Percentiles rank a stretch among this genome's conserved stretches.
These are phyloP conservation scores for Hormiphora californensis DNA, from an alignment of 37 sponge, comb jelly and placozoan species.

Conservation along the genomic window DNA sequence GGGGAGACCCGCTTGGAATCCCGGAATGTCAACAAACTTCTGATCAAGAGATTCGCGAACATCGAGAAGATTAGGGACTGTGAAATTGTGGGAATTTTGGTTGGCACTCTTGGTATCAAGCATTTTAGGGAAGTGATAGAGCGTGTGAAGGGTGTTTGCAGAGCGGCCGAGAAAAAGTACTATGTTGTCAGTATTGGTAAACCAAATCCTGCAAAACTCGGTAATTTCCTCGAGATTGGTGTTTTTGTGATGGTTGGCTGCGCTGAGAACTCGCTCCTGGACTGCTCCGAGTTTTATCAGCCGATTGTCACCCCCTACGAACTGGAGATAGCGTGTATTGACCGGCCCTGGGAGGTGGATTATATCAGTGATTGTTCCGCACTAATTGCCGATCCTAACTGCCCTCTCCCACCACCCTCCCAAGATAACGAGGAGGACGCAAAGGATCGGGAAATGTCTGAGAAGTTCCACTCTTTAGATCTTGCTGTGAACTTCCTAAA, in stretches of 20 bases:
- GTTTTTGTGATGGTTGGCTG: conserved; percentile 90
- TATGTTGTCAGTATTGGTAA: conserved; percentile 94
- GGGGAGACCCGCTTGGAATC: conserved; percentile 62
- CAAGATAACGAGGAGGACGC: neutral
- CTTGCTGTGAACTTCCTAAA: conserved; percentile 12
- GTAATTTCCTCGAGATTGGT: conserved; percentile 94
- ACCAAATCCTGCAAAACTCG: conserved; percentile 87
- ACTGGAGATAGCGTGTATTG: conserved; percentile 51
- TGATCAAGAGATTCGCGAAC: conserved; percentile 69
- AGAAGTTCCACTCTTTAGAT: conserved; percentile 13
- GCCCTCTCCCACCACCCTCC: neutral
- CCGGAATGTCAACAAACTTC: conserved; percentile 63
- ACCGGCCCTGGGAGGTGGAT: conserved; percentile 40
- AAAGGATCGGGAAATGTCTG: neutral
- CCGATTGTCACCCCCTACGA: conserved; percentile 95
- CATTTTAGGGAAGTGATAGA: conserved; percentile 70
- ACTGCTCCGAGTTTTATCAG: conserved; percentile 79
- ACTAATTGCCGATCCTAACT: neutral
- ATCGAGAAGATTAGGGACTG: conserved; percentile 85
- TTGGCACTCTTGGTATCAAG: conserved; percentile 87
- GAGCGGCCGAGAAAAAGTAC: conserved; percentile 72
- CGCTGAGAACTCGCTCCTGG: conserved; percentile 82
- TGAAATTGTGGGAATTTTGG: conserved; percentile 79
- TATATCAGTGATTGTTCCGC: conserved; percentile 39
- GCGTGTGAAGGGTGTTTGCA: conserved; percentile 69